Evolutionary conservation across 2,113 vertebrate species (phyloP).

Genomic region (Tinamus guttatus): DNA sequence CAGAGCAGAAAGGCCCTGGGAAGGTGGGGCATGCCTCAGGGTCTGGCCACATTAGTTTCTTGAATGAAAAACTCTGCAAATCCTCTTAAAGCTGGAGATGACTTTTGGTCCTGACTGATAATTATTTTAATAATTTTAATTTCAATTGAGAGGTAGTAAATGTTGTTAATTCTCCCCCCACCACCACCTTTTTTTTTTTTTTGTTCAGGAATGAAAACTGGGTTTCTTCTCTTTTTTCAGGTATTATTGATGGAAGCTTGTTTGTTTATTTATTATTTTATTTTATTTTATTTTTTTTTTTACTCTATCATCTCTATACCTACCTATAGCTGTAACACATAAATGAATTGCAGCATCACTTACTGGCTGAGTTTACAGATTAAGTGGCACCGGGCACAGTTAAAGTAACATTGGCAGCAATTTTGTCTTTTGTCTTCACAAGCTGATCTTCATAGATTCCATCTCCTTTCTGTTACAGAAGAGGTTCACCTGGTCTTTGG

Average conservation of each 20-base stretch:
- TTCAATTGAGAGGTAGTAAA: neutral
- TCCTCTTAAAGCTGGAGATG: neutral
- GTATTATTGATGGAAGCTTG: neutral
- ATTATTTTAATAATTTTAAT: neutral
- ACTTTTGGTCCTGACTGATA: neutral
- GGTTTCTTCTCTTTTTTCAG: neutral
- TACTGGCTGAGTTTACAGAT: neutral
- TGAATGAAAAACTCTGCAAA: neutral
- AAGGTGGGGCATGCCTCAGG: neutral
- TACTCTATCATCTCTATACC: too few species aligned
- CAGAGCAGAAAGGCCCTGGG: neutral
- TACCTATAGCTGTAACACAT: neutral
- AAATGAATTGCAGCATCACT: neutral
- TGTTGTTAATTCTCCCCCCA: too few species aligned
- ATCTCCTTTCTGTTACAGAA: constrained; percentile 84
- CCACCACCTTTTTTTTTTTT: neutral
- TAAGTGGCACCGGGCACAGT: neutral
- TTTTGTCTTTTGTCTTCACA: constrained; percentile 87
- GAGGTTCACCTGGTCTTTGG: constrained; percentile 80
- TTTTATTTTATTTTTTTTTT: neutral
- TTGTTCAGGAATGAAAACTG: neutral
- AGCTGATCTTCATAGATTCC: constrained; percentile 84
- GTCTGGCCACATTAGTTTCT: too few species aligned
- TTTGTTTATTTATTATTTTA: too few species aligned
- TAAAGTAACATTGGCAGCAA: constrained; percentile 79